phyloP scores from a whole-genome alignment of 2,888 invertebrate species.

The Cordilura impudica region DNA sequence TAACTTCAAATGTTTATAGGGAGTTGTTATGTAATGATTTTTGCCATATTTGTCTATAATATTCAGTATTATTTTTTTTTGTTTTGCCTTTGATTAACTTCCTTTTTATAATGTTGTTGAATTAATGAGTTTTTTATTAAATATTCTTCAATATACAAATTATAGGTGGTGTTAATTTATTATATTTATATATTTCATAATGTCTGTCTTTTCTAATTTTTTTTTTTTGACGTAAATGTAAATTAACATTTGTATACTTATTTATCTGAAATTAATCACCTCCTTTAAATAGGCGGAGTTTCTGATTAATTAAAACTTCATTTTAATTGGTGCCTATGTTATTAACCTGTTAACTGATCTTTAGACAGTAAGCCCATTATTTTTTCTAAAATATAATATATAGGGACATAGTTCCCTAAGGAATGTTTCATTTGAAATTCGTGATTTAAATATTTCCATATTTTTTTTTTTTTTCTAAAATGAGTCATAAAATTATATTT shows the following conservation, averaged over 20 bases:
- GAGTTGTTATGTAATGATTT: background rate
- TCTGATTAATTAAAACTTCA: background rate
- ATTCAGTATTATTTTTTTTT: constrained; percentile 23
- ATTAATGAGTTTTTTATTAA: constrained; percentile 3
- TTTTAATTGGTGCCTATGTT: too few species aligned
- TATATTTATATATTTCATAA: background rate
- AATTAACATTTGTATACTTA: constrained; percentile 8
- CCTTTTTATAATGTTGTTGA: background rate
- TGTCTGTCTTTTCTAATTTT: background rate
- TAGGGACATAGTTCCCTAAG: too few species aligned
- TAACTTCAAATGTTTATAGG: background rate
- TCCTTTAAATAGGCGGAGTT: background rate
- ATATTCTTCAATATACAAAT: constrained; percentile 13
- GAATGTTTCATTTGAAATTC: too few species aligned
- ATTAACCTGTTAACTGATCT: too few species aligned
- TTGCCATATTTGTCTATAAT: background rate
- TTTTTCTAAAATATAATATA: too few species aligned
- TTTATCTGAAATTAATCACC: background rate
- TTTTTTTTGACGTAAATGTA: constrained; percentile 1
- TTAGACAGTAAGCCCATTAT: too few species aligned
- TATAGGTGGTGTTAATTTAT: background rate
- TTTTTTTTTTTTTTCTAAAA: too few species aligned
- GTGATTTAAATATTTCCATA: too few species aligned
- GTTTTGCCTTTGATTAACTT: constrained; percentile 1
- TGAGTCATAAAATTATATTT: too few species aligned